Conservation (phyloP, 1,140 invertebrate genomes). For the Ooceraea biroi region DNA sequence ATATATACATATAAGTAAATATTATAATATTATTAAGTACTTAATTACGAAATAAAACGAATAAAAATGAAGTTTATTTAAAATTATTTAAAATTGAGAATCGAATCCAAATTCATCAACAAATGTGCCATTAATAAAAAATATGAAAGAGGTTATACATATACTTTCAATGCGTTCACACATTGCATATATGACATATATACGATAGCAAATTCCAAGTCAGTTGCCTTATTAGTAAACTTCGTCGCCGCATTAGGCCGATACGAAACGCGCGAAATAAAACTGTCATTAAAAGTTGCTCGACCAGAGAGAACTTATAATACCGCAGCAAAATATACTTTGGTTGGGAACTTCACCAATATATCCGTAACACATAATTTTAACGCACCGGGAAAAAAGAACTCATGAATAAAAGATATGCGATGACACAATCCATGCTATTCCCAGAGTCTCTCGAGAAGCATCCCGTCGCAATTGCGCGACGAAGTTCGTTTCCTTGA, state of each 20-base stretch:
- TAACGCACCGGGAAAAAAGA: constrained; percentile 29
- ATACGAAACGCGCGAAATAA: constrained; percentile 50
- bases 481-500: constrained; percentile 30
- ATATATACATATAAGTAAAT: not conserved
- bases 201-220: constrained; percentile 10
- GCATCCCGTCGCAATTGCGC: constrained; percentile 52
- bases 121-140: not conserved
- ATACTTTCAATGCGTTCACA: not conserved
- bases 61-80: not conserved
- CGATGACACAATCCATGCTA: constrained; percentile 45
- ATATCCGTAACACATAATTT: constrained; percentile 56
- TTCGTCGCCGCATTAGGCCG: constrained; percentile 17
- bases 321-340: constrained; percentile 47
- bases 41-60: not conserved
- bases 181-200: too few species aligned
- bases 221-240: constrained; percentile 48
- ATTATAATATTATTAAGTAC: not conserved
- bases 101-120: not conserved
- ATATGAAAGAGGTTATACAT: not conserved
- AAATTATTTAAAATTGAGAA: not conserved
- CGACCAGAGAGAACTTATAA: constrained; percentile 47
- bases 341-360: constrained; percentile 51
- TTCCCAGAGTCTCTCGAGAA: constrained; percentile 37
- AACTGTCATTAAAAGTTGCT: constrained; percentile 61
- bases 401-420: constrained; percentile 61